Base-by-base conservation (phyloP, 1,140 invertebrate genomes). In the Cotesia typhae region DNA sequence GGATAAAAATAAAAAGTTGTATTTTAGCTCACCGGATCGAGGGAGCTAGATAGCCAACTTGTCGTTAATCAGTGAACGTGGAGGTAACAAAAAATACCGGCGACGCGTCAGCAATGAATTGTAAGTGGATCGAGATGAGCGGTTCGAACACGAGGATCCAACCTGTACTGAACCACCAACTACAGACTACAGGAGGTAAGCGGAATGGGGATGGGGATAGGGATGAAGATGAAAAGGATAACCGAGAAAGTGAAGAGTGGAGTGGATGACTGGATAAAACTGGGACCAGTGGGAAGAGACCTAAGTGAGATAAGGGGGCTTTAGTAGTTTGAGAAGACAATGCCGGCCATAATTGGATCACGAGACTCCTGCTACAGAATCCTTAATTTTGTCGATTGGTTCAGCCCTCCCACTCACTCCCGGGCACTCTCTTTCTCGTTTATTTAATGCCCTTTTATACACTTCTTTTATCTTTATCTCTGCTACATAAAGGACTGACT, bases 311-410 rank as follows among this genome's bases (percentile, higher is more conserved):
- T 83, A 82, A 83, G 79, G 76, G 41, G 74, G 76, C 77, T 77
- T 77, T 77, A 72, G 79, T 78, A 82, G 79, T 78, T 79, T 78
- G 73, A 71, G 75, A 79, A 83, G 80, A 83, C 80, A 83, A 83
- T 82, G 77, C 77, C 73, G 75, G 69, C 77, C 80, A 80, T 83
- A 83, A 83, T 83, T 82, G 81, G 79, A 82, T 83, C 78, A 80
- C 76, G 78, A 82, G 78, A 74, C 76, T 76, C 74, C 70, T 75
- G 77, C 77, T 79, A 70, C 71, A 76, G 80, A 83, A 83, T 83
- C 77, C 78, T 81, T 83, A 82, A 82, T 83, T 83, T 75, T 59
- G 65, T 70, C 76, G 77, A 77, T 80, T 78, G 77, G 74, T 75
- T 80, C 78, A 71, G 73, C 10, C 66, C 71, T 53, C 55, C 59